phyloP scores from a whole-genome alignment of 2,797 vertebrate species.

The Eulemur coronatus region DNA sequence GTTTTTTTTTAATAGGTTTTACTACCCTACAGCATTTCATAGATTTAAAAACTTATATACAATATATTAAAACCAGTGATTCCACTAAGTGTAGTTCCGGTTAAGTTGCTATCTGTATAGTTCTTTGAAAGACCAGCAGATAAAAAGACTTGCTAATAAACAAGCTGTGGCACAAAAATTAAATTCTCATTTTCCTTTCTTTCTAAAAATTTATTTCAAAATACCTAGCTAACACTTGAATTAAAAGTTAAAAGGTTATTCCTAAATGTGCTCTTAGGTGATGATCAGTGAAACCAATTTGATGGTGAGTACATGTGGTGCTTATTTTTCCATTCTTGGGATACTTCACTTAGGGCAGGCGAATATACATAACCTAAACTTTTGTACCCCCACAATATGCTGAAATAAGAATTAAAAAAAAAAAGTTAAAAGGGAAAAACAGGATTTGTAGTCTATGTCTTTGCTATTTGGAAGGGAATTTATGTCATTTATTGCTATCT shows the following conservation, averaged over 20 bases:
- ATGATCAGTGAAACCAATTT: too few relatives aligned
- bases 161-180: not conserved
- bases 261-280: too few relatives aligned
- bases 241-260: not conserved
- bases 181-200: slow-evolving; percentile 5
- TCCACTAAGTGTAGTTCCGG: not conserved
- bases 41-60: not conserved
- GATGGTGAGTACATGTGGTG: too few relatives aligned
- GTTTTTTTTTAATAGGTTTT: not conserved
- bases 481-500: not conserved
- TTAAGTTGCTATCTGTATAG: not conserved
- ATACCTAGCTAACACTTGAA: not conserved
- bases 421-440: not conserved
- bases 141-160: not conserved
- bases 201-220: not conserved
- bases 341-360: too few relatives aligned
- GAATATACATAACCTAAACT: too few relatives aligned
- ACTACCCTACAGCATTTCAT: not conserved
- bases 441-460: not conserved
- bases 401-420: too few relatives aligned
- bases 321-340: too few relatives aligned
- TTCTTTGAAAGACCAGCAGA: not conserved
- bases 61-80: not conserved
- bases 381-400: too few relatives aligned
- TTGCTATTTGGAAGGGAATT: not conserved